Evolutionary conservation across 2,888 invertebrate species (phyloP).

Genomic region (Trisateles emortualis): DNA sequence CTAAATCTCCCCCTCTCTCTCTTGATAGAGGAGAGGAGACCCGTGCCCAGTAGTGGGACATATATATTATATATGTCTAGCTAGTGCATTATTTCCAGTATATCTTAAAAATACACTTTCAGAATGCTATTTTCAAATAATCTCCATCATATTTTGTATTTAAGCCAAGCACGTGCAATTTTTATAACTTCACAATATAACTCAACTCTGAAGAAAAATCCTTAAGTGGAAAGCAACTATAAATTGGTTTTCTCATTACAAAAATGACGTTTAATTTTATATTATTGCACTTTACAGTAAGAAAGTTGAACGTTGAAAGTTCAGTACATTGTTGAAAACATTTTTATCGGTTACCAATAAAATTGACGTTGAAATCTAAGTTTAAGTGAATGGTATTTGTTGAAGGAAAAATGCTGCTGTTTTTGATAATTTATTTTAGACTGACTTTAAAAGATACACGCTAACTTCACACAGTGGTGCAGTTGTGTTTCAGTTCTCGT

Average conservation of each 20-base stretch:
- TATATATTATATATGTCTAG: too few species aligned
- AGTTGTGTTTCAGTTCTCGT: too few species aligned
- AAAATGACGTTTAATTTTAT: conserved; percentile 51
- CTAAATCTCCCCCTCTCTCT: too few species aligned
- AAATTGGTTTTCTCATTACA: conserved; percentile 48
- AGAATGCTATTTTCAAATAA: not conserved
- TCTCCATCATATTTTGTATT: not conserved
- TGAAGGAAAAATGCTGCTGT: not conserved
- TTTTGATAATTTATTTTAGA: too few species aligned
- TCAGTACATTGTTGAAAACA: conserved; percentile 26
- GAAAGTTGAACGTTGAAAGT: conserved; percentile 23
- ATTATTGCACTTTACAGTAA: conserved; percentile 47
- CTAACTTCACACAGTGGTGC: too few species aligned
- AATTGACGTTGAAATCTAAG: conserved; percentile 46
- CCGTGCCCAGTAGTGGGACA: too few species aligned
- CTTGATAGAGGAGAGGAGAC: too few species aligned
- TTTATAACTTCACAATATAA: conserved; percentile 34
- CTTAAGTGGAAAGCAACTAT: conserved; percentile 35
- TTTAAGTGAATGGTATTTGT: conserved; percentile 10
- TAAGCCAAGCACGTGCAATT: conserved; percentile 28
- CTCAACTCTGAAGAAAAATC: conserved; percentile 34
- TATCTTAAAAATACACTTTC: not conserved
- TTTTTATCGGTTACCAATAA: conserved; percentile 55
- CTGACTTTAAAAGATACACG: too few species aligned
- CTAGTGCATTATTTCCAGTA: too few species aligned